phyloP scores from a whole-genome alignment of 2,888 invertebrate genomes.

The Coenonympha arcania region DNA sequence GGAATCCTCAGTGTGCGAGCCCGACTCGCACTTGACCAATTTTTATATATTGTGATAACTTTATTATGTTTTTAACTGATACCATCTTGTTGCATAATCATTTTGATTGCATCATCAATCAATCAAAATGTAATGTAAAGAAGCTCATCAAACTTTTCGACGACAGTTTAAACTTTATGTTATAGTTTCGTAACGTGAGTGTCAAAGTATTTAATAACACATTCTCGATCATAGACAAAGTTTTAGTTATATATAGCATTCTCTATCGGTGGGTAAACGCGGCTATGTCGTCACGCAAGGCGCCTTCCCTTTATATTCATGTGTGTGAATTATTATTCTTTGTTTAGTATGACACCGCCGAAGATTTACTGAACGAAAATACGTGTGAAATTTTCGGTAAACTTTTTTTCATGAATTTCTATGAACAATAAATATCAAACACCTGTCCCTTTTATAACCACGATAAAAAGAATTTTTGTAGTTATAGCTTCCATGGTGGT shows the following conservation, averaged over 20 bases:
- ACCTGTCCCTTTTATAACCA: slow-evolving; percentile 6
- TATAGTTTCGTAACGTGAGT: too few species aligned
- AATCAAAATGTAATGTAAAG: too few species aligned
- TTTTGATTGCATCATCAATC: too few species aligned
- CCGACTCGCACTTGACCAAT: too few species aligned
- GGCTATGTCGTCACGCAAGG: slow-evolving; percentile 37
- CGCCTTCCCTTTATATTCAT: slow-evolving; percentile 34
- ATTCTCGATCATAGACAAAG: neutral
- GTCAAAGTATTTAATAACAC: too few species aligned
- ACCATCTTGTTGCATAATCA: too few species aligned
- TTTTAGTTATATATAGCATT: slow-evolving; percentile 10
- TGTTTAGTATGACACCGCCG: slow-evolving; percentile 26
- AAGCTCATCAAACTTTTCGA: too few species aligned
- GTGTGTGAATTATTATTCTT: slow-evolving; percentile 50
- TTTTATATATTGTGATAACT: too few species aligned
- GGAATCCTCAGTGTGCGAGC: too few species aligned
- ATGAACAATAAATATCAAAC: slow-evolving; percentile 12
- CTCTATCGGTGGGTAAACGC: too few species aligned
- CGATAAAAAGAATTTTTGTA: neutral
- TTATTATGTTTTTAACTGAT: too few species aligned
- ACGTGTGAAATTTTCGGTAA: slow-evolving; percentile 9
- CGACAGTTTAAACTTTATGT: too few species aligned
- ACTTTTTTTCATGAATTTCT: slow-evolving; percentile 4
- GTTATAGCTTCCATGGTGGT: neutral
- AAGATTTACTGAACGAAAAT: slow-evolving; percentile 34